Conservation (phyloP, 1,140 invertebrate genomes). For the Bilobella aurantiaca region DNA sequence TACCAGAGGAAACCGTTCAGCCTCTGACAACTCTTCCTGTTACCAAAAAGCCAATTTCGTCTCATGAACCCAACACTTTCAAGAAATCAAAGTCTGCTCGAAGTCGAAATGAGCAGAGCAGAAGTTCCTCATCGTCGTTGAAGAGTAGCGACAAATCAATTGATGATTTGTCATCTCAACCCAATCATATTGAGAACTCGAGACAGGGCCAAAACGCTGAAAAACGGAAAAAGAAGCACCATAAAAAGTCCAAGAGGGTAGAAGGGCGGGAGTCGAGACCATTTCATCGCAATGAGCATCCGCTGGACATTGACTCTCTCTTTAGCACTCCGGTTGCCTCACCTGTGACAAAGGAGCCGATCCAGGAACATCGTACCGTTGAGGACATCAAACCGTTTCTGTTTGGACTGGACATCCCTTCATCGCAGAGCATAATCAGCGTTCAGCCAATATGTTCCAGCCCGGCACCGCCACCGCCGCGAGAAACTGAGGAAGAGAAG, state of each 20-base stretch:
- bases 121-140: slow-evolving; percentile 4
- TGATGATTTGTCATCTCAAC: not conserved
- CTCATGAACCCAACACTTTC: not conserved
- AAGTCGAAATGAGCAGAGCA: slow-evolving; percentile 16
- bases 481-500: not conserved
- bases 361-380: too few species aligned
- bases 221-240: slow-evolving; percentile 29
- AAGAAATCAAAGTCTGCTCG: slow-evolving; percentile 15
- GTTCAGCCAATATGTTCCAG: not conserved
- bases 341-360: not conserved
- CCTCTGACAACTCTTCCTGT: slow-evolving; percentile 8
- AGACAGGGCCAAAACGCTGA: slow-evolving; percentile 2
- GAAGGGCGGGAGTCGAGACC: slow-evolving; percentile 23
- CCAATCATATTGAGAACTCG: not conserved
- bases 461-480: not conserved
- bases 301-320: slow-evolving; percentile 26
- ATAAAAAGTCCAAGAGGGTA: slow-evolving; percentile 24
- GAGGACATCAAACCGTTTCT: too few species aligned
- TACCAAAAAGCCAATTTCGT: not conserved
- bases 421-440: not conserved
- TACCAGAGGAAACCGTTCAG: slow-evolving; percentile 2
- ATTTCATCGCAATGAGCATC: slow-evolving; percentile 8
- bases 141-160: not conserved
- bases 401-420: too few species aligned
- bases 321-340: slow-evolving; percentile 29